Conservation (phyloP, 2,888 invertebrate genomes). For the Silvanus unidentatus region DNA sequence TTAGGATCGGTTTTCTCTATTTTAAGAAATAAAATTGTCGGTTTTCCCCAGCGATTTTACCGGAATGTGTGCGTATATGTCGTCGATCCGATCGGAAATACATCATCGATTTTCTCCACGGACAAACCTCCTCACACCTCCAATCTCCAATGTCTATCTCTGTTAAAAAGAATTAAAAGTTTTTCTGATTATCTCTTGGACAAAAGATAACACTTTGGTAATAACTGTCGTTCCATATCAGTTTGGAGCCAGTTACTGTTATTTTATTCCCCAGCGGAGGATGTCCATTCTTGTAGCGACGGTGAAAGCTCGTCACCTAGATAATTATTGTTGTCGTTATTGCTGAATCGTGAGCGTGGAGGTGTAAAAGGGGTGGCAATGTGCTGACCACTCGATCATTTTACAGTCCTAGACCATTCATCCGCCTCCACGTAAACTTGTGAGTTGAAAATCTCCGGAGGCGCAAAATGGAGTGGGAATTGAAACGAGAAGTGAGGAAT, state of each 20-base stretch:
- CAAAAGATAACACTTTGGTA: constrained; percentile 11
- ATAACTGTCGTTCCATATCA: constrained; percentile 15
- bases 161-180: constrained; percentile 12
- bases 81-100: too few species aligned
- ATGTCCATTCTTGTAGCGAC: constrained; percentile 8
- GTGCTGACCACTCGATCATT: constrained; percentile 1
- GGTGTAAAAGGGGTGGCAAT: too few species aligned
- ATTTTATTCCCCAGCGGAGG: constrained; percentile 9
- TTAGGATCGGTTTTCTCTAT: too few species aligned
- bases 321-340: constrained; percentile 8
- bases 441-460: too few species aligned
- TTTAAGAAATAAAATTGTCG: too few species aligned
- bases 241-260: constrained; percentile 4
- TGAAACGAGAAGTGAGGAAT: too few species aligned
- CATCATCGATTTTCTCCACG: constrained; percentile 3
- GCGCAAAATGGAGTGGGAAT: too few species aligned
- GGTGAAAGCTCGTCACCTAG: constrained; percentile 8
- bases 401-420: not conserved
- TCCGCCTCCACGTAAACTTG: too few species aligned
- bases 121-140: not conserved
- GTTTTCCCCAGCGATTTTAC: too few species aligned
- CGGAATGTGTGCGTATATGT: too few species aligned
- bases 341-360: too few species aligned
- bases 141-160: constrained; percentile 4
- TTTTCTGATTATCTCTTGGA: constrained; percentile 8